Evolutionary conservation across 2,888 invertebrate species (phyloP).

Genomic region (Oligia latruncula): DNA sequence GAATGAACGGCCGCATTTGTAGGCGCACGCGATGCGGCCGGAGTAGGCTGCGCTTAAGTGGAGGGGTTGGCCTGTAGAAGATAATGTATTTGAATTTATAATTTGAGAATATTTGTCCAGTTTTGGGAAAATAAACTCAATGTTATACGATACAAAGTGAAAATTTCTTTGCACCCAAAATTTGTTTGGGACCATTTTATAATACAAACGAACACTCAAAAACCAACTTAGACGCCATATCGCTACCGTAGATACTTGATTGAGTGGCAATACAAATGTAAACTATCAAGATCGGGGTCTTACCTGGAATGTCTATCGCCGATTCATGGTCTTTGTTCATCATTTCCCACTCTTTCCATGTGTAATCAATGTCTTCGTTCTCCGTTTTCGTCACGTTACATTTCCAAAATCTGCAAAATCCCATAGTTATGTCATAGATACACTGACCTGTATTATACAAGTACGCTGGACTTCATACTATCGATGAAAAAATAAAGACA

Average conservation of each 20-base stretch:
- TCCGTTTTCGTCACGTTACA: conserved; percentile 91
- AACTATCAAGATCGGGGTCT: background rate
- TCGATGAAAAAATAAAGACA: too few relatives aligned
- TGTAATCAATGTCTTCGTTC: conserved; percentile 89
- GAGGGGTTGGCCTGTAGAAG: conserved; percentile 93
- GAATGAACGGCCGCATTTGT: conserved; percentile 97
- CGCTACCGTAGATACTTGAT: background rate
- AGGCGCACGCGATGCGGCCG: conserved; percentile 99
- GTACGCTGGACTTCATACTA: too few relatives aligned
- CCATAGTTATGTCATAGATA: background rate
- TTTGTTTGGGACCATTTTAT: background rate
- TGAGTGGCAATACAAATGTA: background rate
- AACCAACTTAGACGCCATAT: background rate
- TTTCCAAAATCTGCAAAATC: conserved; percentile 93
- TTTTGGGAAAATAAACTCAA: background rate
- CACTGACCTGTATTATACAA: too few relatives aligned
- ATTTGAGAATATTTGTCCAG: background rate
- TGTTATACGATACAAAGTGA: background rate
- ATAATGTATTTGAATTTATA: background rate
- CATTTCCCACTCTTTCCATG: conserved; percentile 98
- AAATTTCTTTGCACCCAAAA: background rate
- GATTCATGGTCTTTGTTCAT: conserved; percentile 92
- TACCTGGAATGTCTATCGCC: conserved; percentile 93
- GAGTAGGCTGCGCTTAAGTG: conserved; percentile 99
- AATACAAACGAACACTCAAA: background rate